Base-by-base conservation (phyloP, 2,113 vertebrate species). In the Circaetus gallicus region DNA sequence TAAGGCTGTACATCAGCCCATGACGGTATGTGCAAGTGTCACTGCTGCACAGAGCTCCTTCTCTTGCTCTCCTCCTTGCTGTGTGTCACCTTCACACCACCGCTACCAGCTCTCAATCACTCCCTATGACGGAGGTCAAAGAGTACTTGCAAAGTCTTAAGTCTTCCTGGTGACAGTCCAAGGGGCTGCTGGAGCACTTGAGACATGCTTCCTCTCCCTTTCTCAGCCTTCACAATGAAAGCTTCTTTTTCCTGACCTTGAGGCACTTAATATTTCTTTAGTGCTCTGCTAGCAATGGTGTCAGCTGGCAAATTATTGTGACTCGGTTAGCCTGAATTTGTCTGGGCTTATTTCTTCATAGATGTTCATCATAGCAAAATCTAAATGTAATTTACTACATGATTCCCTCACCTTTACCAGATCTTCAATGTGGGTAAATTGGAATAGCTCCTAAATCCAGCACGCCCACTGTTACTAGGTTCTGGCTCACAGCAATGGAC, bases 41-140 rank as follows among this genome's bases (percentile, higher is more conserved):
- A 45, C 22, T 82, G 59, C 63, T 86, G 82, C 87, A 59, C 1
- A 0, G 70, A 89, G 42, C 59, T 87, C 34, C 36, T 74, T 81
- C 42, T 29, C 52, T 40, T 67, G 40, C 59, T 89, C 47, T 70
- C 36, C 42, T 91, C 31, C 0, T 4, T 85, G 32, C 36, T 59
- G 34, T 1, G 7, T 92, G 94, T 95, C 95, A 94, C 86, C 82
- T 94, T 97, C 86, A 90, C 55, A 88, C 59, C 38, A 38, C 50
- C 3, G 5, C 42, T 50, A 55, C 32, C 62, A 55, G 58, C 67
- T 90, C 80, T 94, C 71, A 73, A 90, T 95, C 88, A 90, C 26
- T 90, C 13, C 63, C 20, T 71, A 9, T 36, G 72, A 62, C 0
- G 0, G 82, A 93, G 82, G 89, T 93, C 93, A 96, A 72, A 94